Evolutionary conservation across 1,140 invertebrate species (phyloP), one percentile per base, ranked within the genome.

Genomic region (Homarus americanus): DNA sequence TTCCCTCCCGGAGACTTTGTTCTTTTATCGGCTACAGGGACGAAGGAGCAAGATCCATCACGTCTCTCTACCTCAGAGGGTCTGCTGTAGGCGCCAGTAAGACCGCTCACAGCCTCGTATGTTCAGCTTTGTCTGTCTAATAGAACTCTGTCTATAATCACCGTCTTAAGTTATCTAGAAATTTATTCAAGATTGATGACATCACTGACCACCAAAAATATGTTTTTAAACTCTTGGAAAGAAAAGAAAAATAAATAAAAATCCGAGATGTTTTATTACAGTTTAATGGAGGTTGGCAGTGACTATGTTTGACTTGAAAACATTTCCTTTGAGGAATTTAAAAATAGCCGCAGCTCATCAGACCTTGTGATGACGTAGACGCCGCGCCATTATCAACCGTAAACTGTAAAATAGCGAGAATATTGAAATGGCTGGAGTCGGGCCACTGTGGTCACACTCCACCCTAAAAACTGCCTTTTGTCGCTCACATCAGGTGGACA

Each of bases 391-490:
- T 75, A 86, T 86, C 38, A 49, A 76, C 34, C 72, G 41, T 86
- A 44, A 86, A 86, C 72, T 86, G 83, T 86, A 86, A 86, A 76
- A 86, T 86, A 44, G 72, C 41, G 72, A 40, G 83, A 86, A 86
- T 86, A 86, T 86, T 86, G 83, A 86, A 86, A 86, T 49, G 83
- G 83, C 83, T 3, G 32, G n/a, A 36, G 83, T 38, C 10, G 38
- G 44, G 38, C 66, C 41, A 36, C 28, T 53, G 72, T 53, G 83
- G 44, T 12, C 28, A 41, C 7, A 28, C 69, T 49, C 41, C 15
- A 76, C 83, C 83, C 34, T 75, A 86, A 86, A 86, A 86, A 86
- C 83, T 76, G 83, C 41, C 69, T 75, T 76, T 86, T 86, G 83
- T 86, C 38, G 12, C 3, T 17, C 69, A 40, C 83, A 76, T 86